Conservation (phyloP, 2,797 vertebrate genomes). For the Dicrostonyx torquatus region DNA sequence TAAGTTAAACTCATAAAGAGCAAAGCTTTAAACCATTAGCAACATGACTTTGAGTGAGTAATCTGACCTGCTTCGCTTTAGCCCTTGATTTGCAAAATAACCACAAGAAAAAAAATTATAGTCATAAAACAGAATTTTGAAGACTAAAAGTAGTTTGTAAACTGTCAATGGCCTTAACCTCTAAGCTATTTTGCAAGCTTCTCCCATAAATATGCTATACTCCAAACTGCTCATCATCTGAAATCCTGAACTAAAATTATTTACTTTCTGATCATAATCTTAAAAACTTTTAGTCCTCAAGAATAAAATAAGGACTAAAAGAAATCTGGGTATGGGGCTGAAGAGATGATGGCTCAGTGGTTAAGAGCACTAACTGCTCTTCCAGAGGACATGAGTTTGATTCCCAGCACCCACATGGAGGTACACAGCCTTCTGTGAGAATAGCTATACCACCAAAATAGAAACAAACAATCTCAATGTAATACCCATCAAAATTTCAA, state of each 20-base stretch:
- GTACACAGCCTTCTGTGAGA: neutral
- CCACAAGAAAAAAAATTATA: neutral
- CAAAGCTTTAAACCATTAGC: conserved; percentile 8
- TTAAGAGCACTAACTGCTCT: neutral
- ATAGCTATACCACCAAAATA: neutral
- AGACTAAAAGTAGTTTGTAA: neutral
- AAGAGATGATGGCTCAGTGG: neutral
- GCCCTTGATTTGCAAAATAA: conserved; percentile 43
- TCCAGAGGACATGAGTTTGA: neutral
- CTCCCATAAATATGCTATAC: neutral
- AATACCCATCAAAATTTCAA: neutral
- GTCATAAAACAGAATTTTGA: neutral
- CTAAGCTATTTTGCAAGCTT: neutral
- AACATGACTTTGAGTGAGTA: neutral
- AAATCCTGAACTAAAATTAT: conserved; percentile 43
- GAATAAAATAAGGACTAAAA: neutral
- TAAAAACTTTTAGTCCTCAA: neutral
- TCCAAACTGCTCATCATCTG: neutral
- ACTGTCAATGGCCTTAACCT: conserved; percentile 31
- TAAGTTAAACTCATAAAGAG: conserved; percentile 5
- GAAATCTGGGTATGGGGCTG: neutral
- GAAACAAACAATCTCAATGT: neutral
- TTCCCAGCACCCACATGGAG: neutral
- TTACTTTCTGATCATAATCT: conserved; percentile 17
- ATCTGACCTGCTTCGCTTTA: conserved; percentile 32